These are phyloP conservation scores for Reticulitermes lucifugus DNA, from an alignment of 2,888 invertebrate species.

Conservation along the genomic window DNA sequence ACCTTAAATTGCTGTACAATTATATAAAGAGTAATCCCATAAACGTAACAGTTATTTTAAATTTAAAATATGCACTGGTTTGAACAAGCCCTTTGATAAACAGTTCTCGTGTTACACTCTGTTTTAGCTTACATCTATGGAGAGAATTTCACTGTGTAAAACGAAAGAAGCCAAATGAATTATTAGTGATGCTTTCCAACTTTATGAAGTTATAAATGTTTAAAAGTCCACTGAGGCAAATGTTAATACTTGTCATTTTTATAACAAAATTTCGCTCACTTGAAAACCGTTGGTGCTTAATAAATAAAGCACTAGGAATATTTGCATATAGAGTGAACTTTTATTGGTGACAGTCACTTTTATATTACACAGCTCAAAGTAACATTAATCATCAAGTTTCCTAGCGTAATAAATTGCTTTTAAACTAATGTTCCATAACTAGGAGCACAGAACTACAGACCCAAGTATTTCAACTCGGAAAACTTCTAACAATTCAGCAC, in stretches of 20 bases:
- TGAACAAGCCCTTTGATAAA: too few relatives aligned
- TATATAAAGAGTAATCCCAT: too few relatives aligned
- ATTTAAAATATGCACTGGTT: too few relatives aligned
- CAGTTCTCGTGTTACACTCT: too few relatives aligned
- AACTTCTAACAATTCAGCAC: background rate
- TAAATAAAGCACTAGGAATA: background rate
- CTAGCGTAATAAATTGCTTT: constrained; percentile 3
- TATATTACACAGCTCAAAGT: constrained; percentile 23
- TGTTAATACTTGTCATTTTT: background rate
- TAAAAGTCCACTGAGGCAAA: background rate
- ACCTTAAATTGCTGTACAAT: too few relatives aligned
- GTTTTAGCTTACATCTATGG: too few relatives aligned
- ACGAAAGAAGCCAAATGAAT: too few relatives aligned
- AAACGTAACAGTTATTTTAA: too few relatives aligned
- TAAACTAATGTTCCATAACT: background rate
- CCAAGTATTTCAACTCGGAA: background rate
- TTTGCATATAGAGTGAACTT: constrained; percentile 33
- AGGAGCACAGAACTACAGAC: background rate
- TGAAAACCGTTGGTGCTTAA: constrained; percentile 2
- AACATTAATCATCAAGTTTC: constrained; percentile 16
- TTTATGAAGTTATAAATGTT: constrained; percentile 4
- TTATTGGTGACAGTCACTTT: constrained; percentile 26
- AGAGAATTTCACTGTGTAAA: too few relatives aligned
- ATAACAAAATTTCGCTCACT: background rate
- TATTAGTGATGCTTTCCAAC: too few relatives aligned